A percentile compares a stretch with the other conserved stretches of the same genome.
Evolutionary conservation across 2,113 vertebrate genomes (phyloP).

Genomic region (Psilopogon haemacephalus): DNA sequence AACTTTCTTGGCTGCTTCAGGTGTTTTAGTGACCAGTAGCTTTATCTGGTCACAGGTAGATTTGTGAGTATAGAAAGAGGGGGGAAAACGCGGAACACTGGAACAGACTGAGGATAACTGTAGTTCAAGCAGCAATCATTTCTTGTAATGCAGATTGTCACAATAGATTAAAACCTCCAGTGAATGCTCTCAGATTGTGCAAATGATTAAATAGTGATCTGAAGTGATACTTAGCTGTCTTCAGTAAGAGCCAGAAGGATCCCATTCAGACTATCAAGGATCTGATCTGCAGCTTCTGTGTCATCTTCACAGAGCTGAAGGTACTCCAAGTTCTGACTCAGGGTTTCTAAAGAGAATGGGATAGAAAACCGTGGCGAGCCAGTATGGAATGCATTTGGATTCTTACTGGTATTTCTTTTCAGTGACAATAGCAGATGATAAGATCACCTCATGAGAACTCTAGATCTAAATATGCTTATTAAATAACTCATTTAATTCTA

Average conservation of each 20-base stretch:
- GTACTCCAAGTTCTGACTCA: constrained; percentile 58
- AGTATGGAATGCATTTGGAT: neutral
- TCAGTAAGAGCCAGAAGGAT: constrained; percentile 67
- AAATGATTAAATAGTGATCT: neutral
- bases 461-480: neutral
- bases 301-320: constrained; percentile 42
- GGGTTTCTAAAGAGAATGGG: constrained; percentile 37
- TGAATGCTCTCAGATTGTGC: neutral
- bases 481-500: neutral
- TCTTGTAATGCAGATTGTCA: neutral
- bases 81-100: neutral
- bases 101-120: neutral
- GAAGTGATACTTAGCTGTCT: constrained; percentile 72
- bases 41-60: neutral
- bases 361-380: neutral
- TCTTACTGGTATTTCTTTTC: neutral
- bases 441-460: neutral
- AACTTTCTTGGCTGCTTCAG: neutral
- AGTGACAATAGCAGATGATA: neutral
- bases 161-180: neutral
- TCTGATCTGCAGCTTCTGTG: constrained; percentile 45
- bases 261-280: constrained; percentile 58
- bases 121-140: neutral
- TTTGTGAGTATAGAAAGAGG: neutral
- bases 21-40: neutral